Conservation (phyloP, 2,113 vertebrate genomes). For the Argyrosomus japonicus region DNA sequence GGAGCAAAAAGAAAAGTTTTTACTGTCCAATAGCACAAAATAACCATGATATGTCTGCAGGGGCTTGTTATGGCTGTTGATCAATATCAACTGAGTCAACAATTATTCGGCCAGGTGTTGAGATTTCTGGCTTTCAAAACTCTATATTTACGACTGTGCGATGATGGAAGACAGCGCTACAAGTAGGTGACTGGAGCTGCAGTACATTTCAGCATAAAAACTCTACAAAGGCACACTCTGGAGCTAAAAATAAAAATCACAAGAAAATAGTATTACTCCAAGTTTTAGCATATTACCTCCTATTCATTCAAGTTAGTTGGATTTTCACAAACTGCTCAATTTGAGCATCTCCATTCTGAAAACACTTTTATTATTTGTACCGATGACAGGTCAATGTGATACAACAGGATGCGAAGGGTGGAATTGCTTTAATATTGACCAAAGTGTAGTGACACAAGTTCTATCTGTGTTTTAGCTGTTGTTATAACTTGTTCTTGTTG, state of each 20-base stretch:
- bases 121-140: slow-evolving; percentile 41
- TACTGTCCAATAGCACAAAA: slow-evolving; percentile 56
- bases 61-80: slow-evolving; percentile 56
- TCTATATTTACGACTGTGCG: slow-evolving; percentile 16
- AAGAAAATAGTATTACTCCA: not conserved
- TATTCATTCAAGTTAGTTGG: not conserved
- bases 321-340: not conserved
- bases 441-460: not conserved
- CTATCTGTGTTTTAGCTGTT: not conserved
- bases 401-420: too few relatives aligned
- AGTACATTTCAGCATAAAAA: not conserved
- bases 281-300: not conserved
- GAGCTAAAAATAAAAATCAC: slow-evolving; percentile 11
- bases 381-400: too few relatives aligned
- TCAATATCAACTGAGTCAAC: slow-evolving; percentile 62
- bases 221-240: not conserved
- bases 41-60: slow-evolving; percentile 48
- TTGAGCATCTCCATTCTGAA: not conserved
- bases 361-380: too few relatives aligned
- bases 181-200: slow-evolving; percentile 9
- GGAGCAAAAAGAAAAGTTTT: slow-evolving; percentile 65
- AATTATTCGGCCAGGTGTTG: slow-evolving; percentile 57
- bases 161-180: slow-evolving; percentile 22
- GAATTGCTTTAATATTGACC: not conserved
- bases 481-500: not conserved